Evolutionary conservation across 2,113 vertebrate genomes (phyloP), one percentile per base, ranked within the genome.

Genomic region (Protobothrops flavoviridis): DNA sequence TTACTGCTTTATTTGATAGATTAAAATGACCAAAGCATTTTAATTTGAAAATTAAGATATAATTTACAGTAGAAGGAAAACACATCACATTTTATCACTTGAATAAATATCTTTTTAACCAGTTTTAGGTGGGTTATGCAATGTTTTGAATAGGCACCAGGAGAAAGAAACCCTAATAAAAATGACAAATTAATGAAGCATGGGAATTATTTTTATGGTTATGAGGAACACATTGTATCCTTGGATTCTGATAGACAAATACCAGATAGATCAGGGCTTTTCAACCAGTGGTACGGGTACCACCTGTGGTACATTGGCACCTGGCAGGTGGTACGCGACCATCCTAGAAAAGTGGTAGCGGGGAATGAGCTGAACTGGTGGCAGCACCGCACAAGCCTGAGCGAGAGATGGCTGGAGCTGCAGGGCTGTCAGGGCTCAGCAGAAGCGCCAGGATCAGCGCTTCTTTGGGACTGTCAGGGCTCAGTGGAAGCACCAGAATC

Each of bases 1-100:
- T 92, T 93, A 95, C 90, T 93, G 93, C 94, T 96, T 95, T 92
- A 74, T 94, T 61, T 96, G 50, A 94, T 91, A 50, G 53, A 94
- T 91, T 94, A 53, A 92, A 94, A 57, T 48, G 87, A 88, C 85
- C 64, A 92, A 93, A 95, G 26, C 90, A 92, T 90, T 94, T 55
- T 92, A 85, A 69, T 90, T 10, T 88, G 93, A 20, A 96, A 94
- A 91, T 90, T 92, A 92, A 91, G 56, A 93, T 96, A 95, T 81
- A 59, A 95, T 81, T 90, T 33, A 90, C 92, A 92, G 45, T 23
- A 90, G 29, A 50, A 88, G 33, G 33, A 87, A 39, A 94, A 56
- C 91, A 92, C 1, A 94, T 93, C 88, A 88, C 5, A 88, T 85
- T 94, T 96, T 96, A 91, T 94, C 91, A 26, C 55, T 61, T 96